Base-by-base conservation (phyloP, 1,140 invertebrate species). In the Telenomus remus region DNA sequence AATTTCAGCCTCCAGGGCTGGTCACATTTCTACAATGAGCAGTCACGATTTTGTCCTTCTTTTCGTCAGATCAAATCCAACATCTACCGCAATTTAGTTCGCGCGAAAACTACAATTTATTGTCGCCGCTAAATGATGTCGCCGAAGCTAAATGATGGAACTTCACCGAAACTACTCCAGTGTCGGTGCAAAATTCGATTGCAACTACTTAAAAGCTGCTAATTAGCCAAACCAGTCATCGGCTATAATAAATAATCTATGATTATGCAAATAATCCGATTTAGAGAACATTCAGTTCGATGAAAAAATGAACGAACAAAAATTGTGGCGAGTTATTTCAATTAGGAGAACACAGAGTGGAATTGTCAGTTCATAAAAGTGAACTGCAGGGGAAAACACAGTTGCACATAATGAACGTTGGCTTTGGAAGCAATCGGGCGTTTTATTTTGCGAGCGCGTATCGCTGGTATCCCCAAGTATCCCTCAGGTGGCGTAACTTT, bases 401-500 rank as follows among this genome's bases (percentile, higher is more conserved):
- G 46, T 59, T 70, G 55, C 51, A 51, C 46, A 57, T 57, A 71
- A 71, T 64, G 51, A 64, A 55, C 35, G 35, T 35, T 9, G 6
- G n/a, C 60, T 73, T 55, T 60, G 61, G 66, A 73, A 49, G 50
- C 54, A 61, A 60, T 48, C 37, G 42, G 33, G 33, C 57, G 14
- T 57, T 65, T 66, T 63, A 65, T 61, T 66, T 56, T n/a, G 19
- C 19, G 39, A 11, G 35, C 43, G 12, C 54, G 46, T 50, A 61
- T 56, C 54, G 49, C 56, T 47, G 50, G 66, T 68, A 68, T 68
- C 68, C 46, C 61, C 37, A 39, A 68, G 10, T 51, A 61, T 66
- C 63, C 63, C 59, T 63, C 19, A 68, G 71, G 71, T 68, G 42
- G 35, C 63, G 64, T 74, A 74, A 68, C 71, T 74, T 74, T 15